These are phyloP conservation scores for Philopedon plagiatum DNA, from an alignment of 2,888 invertebrate species.

Conservation along the genomic window DNA sequence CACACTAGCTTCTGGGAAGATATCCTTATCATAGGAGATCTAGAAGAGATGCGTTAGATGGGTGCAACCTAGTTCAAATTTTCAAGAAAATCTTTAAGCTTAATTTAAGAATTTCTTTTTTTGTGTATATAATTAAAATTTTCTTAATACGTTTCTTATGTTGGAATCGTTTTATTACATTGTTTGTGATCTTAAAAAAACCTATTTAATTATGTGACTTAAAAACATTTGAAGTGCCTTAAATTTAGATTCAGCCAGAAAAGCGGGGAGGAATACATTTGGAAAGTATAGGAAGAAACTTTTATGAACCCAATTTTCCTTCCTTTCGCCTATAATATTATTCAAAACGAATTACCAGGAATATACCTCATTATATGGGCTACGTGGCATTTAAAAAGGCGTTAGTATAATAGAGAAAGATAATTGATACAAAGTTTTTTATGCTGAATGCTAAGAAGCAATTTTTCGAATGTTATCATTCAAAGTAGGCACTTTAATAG, in stretches of 20 bases:
- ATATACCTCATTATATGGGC: conserved; percentile 13
- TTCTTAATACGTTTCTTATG: no score
- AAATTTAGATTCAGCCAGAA: background rate
- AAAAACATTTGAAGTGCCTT: background rate
- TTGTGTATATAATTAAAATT: no score
- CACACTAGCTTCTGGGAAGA: no score
- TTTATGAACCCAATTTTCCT: conserved; percentile 9
- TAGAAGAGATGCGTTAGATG: no score
- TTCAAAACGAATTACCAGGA: conserved; percentile 6
- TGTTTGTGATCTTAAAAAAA: background rate
- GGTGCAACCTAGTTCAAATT: no score
- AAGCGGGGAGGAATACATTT: conserved; percentile 7
- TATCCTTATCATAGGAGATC: no score
- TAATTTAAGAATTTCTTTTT: no score
- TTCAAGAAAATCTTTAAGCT: no score
- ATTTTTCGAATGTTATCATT: background rate
- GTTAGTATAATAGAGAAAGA: conserved; percentile 5
- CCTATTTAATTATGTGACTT: background rate
- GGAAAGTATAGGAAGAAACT: conserved; percentile 10
- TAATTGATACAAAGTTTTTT: background rate
- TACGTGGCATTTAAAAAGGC: conserved; percentile 9
- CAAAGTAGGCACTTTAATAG: background rate
- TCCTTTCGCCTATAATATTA: conserved; percentile 4
- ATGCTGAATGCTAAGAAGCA: background rate
- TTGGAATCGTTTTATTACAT: no score